Evolutionary conservation across 64 coral and sea anemone species (phyloP), one percentile per base, ranked within the genome.

Genomic region (Cladopsammia gracilis): DNA sequence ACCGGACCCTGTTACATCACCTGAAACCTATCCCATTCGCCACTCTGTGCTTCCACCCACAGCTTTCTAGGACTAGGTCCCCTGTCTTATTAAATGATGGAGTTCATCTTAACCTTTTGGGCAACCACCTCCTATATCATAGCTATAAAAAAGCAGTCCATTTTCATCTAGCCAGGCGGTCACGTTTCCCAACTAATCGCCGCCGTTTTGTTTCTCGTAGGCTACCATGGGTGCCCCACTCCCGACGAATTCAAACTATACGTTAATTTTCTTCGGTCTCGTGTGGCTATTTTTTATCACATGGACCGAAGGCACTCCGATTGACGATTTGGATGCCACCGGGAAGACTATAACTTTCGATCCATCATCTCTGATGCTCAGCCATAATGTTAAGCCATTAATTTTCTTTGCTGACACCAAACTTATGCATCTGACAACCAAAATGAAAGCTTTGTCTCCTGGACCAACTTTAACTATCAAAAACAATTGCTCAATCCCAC

Each of bases 391-490:
- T 57, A 3, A n/a, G 23, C 85, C 85, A 15, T 23, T 87, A 15
- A 72, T 73, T 9, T 87, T 87, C 72, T 87, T 58, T 73, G 50
- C 85, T 7, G 85, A 87, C 14, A 87, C 68, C 6, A 23, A 43
- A 14, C 49, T 58, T 6, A 57, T 87, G 52, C 34, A 87, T 25
- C 14, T 73, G 1, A 34, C 48, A 15, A 56, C 46, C 7, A 23
- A 4, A 16, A 20, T 87, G 3, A 5, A 12, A 42, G 25, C 48
- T 20, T 7, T 73, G 10, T 19, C 47, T 24, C 20, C 2, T 25
- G 16, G 49, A 6, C 67, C n/a, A 8, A 56, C n/a, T 3, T 15
- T 87, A 0, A 25, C 44, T 20, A 73, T 34, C 16, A 85, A 66
- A 43, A 66, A 42, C 49, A 72, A 50, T 3, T 45, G 70, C 34